Evolutionary conservation across 1,140 invertebrate species (phyloP), one percentile per base, ranked within the genome.

Genomic region (Mizuhopecten yessoensis): DNA sequence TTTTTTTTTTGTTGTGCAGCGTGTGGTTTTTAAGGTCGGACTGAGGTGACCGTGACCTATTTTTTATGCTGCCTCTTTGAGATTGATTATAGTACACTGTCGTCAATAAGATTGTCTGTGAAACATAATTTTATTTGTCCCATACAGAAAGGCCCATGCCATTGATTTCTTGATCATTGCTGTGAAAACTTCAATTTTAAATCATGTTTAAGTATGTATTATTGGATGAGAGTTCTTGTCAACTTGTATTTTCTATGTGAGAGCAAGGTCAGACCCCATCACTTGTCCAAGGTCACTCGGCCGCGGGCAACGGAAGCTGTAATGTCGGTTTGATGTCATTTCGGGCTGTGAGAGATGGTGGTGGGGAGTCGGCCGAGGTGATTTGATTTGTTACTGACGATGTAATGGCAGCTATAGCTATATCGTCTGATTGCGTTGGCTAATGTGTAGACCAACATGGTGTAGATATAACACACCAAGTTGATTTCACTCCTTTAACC

Each of bases 111-210:
- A 75, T 75, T 75, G 57, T 75, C 57, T 75, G 57, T 75, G n/a
- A 75, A 75, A 75, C 57, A 23, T 75, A 75, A 75, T 75, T 11
- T 75, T 7, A 75, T 75, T 75, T 75, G 57, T 75, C 57, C 29
- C 23, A 75, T 75, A n/a, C 57, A 75, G 29, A 75, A 75, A 29
- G 57, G 3, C n/a, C 23, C 1, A 29, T 29, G n/a, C 57, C 57
- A 75, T 75, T 75, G 57, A 75, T 75, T 75, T 75, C 57, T 75
- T 75, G 57, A 75, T 75, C 23, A 17, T 75, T 17, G 57, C 57
- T 75, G 57, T 75, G 57, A 75, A 75, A 75, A 75, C 57, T 75
- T 75, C 57, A 75, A 75, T 75, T 75, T 75, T 75, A 75, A 75
- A 75, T 75, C 57, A 75, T 75, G 57, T 75, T 75, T 75, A 75